phyloP scores from a whole-genome alignment of 2,888 invertebrate species.

The Entomobrya multifasciata region DNA sequence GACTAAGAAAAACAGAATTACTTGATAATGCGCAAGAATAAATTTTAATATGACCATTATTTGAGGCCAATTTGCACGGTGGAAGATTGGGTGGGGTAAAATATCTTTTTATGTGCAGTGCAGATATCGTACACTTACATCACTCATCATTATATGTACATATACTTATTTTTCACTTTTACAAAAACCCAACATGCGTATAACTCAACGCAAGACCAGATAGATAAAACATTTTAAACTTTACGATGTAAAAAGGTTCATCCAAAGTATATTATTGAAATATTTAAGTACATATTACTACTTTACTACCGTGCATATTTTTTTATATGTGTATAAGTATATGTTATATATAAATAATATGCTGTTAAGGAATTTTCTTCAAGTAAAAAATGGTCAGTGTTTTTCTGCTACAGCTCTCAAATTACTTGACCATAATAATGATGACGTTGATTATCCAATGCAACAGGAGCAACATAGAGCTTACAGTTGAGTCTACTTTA shows the following conservation, averaged over 20 bases:
- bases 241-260: too few species aligned
- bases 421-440: slow-evolving; percentile 10
- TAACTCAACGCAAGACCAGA: too few species aligned
- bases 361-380: neutral
- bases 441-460: neutral
- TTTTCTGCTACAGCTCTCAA: neutral
- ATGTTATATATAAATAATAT: neutral
- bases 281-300: too few species aligned
- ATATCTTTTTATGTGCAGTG: neutral
- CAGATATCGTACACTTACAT: slow-evolving; percentile 4
- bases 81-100: slow-evolving; percentile 27
- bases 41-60: neutral
- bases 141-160: neutral
- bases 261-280: too few species aligned
- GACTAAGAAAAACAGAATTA: neutral
- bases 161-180: neutral
- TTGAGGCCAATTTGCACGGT: neutral
- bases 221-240: too few species aligned
- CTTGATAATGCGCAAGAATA: neutral
- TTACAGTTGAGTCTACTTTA: too few species aligned
- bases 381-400: slow-evolving; percentile 1
- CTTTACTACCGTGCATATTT: too few species aligned
- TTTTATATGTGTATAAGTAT: too few species aligned
- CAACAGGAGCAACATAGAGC: slow-evolving; percentile 1
- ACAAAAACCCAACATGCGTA: too few species aligned